Evolutionary conservation across 2,113 vertebrate genomes (phyloP).

Genomic region (Mastomys natalensis): DNA sequence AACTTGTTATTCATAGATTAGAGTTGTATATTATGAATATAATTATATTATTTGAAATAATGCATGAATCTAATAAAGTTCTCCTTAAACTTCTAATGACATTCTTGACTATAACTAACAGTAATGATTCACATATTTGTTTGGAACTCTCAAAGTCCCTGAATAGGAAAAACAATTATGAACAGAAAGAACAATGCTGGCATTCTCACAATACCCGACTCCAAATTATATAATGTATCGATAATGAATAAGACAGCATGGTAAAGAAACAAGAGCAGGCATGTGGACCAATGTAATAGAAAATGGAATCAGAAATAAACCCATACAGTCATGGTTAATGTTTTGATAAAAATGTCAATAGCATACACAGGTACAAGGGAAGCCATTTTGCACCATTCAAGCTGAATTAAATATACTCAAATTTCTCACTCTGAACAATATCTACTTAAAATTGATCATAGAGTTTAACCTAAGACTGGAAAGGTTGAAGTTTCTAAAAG

Average conservation of each 20-base stretch:
- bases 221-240: neutral
- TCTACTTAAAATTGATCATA: neutral
- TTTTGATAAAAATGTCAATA: neutral
- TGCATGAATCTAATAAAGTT: no score
- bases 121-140: neutral
- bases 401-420: neutral
- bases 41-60: no score
- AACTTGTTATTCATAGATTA: neutral
- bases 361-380: neutral
- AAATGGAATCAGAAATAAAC: neutral
- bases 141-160: neutral
- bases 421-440: neutral
- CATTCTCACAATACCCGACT: neutral
- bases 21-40: neutral
- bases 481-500: neutral
- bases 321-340: neutral
- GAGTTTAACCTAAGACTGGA: neutral
- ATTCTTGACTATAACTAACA: no score
- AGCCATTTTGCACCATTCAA: neutral
- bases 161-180: neutral
- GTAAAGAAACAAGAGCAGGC: neutral
- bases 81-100: no score
- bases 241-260: neutral
- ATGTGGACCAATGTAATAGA: neutral
- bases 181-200: neutral